These are phyloP conservation scores for Stenotaenia linearis DNA, from an alignment of 2,888 invertebrate genomes.

Conservation along the genomic window DNA sequence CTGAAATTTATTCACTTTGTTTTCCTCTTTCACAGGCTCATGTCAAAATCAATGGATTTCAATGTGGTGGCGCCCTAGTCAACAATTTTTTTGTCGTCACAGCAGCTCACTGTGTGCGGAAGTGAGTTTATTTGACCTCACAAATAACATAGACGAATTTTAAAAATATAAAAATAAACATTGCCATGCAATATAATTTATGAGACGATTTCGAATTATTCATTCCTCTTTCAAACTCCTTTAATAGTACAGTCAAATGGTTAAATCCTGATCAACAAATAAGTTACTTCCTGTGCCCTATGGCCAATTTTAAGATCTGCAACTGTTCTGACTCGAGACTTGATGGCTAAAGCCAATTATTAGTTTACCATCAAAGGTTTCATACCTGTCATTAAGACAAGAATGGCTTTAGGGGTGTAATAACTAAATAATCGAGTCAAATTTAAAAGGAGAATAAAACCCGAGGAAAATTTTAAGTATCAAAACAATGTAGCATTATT, in stretches of 20 bases:
- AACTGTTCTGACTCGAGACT: neutral
- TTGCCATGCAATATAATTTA: neutral
- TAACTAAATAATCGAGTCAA: neutral
- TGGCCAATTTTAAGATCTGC: neutral
- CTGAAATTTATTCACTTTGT: neutral
- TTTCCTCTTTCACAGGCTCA: constrained; percentile 39
- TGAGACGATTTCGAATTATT: neutral
- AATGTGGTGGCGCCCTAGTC: constrained; percentile 42
- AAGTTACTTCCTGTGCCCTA: neutral
- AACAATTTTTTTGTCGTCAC: constrained; percentile 41
- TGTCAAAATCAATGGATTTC: constrained; percentile 41
- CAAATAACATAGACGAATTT: constrained; percentile 19
- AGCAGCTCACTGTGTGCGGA: constrained; percentile 42
- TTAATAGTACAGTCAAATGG: neutral
- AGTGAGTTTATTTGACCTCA: constrained; percentile 38
- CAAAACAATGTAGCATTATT: neutral
- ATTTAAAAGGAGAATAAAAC: neutral
- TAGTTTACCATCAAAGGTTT: neutral
- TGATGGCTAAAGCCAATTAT: neutral
- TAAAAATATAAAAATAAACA: constrained; percentile 1
- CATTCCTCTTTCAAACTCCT: neutral
- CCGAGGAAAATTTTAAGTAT: too few relatives aligned
- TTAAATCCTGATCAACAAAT: neutral
- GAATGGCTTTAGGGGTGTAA: neutral
- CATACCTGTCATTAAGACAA: neutral